Percentiles rank a stretch among this genome's conserved stretches.
Evolutionary conservation across 2,888 invertebrate species (phyloP).

Genomic region (Oxyteleia sp.): DNA sequence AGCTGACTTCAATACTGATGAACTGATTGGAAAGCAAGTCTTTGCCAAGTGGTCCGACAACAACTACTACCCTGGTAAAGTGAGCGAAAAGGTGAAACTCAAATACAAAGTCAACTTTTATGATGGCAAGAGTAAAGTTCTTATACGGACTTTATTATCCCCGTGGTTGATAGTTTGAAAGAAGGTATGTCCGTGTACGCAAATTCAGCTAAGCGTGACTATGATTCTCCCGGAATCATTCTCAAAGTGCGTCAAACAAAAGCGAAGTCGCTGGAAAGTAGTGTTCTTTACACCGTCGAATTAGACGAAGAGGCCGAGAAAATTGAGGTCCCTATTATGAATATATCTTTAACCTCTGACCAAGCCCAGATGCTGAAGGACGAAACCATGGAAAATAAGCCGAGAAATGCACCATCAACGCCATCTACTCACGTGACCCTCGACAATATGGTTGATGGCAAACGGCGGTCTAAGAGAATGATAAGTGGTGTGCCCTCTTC

Average conservation of each 20-base stretch:
- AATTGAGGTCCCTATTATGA: conserved; percentile 79
- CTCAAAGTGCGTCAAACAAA: no score
- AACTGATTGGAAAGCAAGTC: conserved; percentile 86
- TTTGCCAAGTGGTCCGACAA: conserved; percentile 92
- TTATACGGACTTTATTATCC: conserved; percentile 90
- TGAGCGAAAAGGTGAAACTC: conserved; percentile 89
- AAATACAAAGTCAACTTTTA: conserved; percentile 91
- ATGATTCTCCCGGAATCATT: no score
- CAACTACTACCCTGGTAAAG: conserved; percentile 90
- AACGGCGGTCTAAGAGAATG: conserved; percentile 80
- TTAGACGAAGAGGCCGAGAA: conserved; percentile 81
- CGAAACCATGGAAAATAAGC: conserved; percentile 59
- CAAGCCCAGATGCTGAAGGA: conserved; percentile 83
- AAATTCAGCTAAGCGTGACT: no score
- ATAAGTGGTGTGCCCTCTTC: conserved; percentile 66
- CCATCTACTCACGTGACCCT: conserved; percentile 81
- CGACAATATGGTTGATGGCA: conserved; percentile 83
- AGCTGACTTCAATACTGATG: conserved; percentile 67
- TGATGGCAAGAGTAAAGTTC: conserved; percentile 89
- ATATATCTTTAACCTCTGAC: conserved; percentile 83
- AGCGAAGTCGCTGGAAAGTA: no score
- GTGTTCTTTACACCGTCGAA: conserved; percentile 81
- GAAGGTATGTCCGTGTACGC: no score
- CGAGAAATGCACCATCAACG: conserved; percentile 78
- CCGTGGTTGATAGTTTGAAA: conserved; percentile 78